Evolutionary conservation across 2,888 invertebrate species (phyloP), one percentile per base, ranked within the genome.

Genomic region (Clitarchus hookeri): DNA sequence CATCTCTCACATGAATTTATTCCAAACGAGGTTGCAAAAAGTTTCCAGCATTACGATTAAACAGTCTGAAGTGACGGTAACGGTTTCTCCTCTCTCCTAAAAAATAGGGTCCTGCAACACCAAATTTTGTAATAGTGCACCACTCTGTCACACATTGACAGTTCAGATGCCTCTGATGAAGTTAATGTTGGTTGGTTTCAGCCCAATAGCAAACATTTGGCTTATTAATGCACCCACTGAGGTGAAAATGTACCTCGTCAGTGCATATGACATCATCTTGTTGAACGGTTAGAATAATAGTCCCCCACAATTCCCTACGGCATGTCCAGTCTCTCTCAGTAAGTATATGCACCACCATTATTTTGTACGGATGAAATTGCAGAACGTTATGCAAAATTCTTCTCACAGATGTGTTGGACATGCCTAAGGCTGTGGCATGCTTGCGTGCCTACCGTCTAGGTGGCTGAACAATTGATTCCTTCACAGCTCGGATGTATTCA

Each of bases 151-250:
- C 83, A 65, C 53, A 80, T 4, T 87, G 25, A 54, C 65, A 83
- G 84, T 87, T 82, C 54, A 84, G 84, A 44, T 54, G 84, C 27
- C 80, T 48, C 26, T 84, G 85, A 82, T 85, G 85, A 83, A 83
- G 86, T n/a, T 65, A n/a, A 8, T 54, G n/a, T 16, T 77, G 77
- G 25, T 85, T 85, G 11, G 36, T 16, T 78, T 54, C 83, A 54
- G 77, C 86, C 87, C 84, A 86, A 26, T 84, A 85, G 65, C 87
- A 84, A 53, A 86, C 84, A 84, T 86, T 87, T 48, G 84, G 86
- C 44, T 86, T 86, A 82, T 86, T 87, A 48, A 86, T 84, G 80
- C 25, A 80, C 2, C 44, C 83, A 44, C n/a, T 2, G 12, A 44
- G 48, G 44, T 84, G 54, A 25, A 84, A 65, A 0, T 54, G 84